These are phyloP conservation scores for Melopsittacus undulatus DNA, from an alignment of 2,797 vertebrate genomes.

Conservation along the genomic window DNA sequence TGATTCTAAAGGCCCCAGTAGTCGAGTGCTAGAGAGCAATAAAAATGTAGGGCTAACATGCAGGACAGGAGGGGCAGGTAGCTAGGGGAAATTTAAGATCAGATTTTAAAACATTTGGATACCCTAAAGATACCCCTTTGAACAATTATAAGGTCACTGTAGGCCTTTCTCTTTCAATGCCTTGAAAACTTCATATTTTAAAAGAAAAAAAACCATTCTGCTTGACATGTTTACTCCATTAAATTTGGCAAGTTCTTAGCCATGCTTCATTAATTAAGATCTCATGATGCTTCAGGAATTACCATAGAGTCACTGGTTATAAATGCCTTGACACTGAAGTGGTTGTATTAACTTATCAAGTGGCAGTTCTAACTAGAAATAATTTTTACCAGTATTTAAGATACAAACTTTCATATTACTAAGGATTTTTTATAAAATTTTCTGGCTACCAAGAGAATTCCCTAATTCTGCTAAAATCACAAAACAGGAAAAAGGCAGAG, in stretches of 20 bases:
- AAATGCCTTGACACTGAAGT: background rate
- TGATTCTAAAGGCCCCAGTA: constrained; percentile 19
- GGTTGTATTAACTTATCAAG: background rate
- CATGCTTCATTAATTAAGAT: background rate
- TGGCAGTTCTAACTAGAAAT: background rate
- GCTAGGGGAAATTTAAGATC: background rate
- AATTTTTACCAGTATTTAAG: background rate
- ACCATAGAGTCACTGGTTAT: background rate
- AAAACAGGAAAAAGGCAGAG: background rate
- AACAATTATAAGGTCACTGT: background rate
- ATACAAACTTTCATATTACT: background rate
- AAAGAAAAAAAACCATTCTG: background rate
- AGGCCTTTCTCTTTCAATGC: background rate
- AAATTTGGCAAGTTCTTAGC: background rate
- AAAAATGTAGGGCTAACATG: background rate
- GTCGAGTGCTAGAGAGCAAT: background rate
- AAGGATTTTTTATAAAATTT: background rate
- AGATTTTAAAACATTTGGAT: background rate
- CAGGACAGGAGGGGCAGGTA: background rate
- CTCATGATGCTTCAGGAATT: background rate
- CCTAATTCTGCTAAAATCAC: background rate
- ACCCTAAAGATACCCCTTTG: background rate
- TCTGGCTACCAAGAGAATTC: background rate
- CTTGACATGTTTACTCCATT: background rate
- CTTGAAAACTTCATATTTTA: background rate